phyloP scores from a whole-genome alignment of 2,113 vertebrate genomes.

The Penelope pileata region DNA sequence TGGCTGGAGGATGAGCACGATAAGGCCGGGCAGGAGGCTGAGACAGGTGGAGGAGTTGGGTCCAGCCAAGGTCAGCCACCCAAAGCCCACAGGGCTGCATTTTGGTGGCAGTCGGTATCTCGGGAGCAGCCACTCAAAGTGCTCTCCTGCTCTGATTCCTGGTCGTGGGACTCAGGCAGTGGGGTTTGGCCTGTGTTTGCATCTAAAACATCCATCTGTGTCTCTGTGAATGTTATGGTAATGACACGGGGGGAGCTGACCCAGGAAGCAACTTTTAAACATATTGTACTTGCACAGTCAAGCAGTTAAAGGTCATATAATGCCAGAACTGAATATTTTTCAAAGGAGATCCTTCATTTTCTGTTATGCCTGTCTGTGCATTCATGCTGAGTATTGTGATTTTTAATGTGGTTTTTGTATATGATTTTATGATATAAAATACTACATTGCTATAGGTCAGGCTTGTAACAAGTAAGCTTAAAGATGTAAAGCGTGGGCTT shows the following conservation, averaged over 20 bases:
- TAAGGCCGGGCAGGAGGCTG: background rate
- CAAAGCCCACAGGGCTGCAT: background rate
- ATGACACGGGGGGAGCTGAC: conserved; percentile 3
- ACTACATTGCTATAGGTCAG: background rate
- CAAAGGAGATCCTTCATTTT: background rate
- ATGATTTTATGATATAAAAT: background rate
- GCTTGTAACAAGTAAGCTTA: background rate
- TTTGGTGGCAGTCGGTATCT: background rate
- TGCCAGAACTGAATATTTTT: background rate
- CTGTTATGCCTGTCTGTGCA: background rate
- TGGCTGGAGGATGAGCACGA: background rate
- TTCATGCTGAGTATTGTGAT: rapidly evolving
- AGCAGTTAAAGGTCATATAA: conserved; percentile 34
- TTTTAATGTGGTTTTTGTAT: background rate
- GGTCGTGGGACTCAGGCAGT: background rate
- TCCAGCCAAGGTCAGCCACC: background rate
- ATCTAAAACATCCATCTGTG: conserved; percentile 29
- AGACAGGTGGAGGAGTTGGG: background rate
- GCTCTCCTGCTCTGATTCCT: background rate
- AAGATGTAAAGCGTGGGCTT: background rate
- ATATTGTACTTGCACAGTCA: background rate
- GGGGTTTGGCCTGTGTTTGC: conserved; percentile 32
- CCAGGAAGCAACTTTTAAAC: conserved; percentile 26
- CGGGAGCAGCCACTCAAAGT: background rate
- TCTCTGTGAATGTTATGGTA: background rate